Percentiles rank a stretch among this genome's conserved stretches.
phyloP scores from a whole-genome alignment of 37 sponge, comb jelly and placozoan genomes.

The Oscarella lobularis region DNA sequence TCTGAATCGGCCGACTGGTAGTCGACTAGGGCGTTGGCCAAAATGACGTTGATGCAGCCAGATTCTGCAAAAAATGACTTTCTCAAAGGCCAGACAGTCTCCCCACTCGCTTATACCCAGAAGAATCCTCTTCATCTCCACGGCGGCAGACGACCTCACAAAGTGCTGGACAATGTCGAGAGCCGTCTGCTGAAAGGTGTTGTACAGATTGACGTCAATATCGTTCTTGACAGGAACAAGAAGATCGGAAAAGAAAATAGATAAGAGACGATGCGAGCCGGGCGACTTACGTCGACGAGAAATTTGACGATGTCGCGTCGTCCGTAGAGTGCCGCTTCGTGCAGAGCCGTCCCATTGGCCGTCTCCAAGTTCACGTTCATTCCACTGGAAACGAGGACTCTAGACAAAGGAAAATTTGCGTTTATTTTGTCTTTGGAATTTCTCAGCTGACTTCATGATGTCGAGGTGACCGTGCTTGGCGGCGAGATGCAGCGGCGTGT shows the following conservation, averaged over 20 bases:
- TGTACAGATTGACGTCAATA: neutral
- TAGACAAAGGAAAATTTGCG: too few species aligned
- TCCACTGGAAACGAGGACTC: slow-evolving; percentile 52
- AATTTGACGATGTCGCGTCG: slow-evolving; percentile 62
- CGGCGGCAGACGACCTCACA: neutral
- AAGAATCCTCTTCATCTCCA: neutral
- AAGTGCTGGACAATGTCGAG: neutral
- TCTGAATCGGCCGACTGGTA: neutral
- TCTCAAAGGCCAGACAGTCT: too few species aligned
- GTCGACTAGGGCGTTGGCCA: neutral
- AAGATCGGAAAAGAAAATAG: neutral
- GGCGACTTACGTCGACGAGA: slow-evolving; percentile 38
- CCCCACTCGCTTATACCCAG: too few species aligned
- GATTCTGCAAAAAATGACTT: neutral
- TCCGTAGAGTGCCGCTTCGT: slow-evolving; percentile 80
- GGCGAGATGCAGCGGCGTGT: slow-evolving; percentile 59
- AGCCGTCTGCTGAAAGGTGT: neutral
- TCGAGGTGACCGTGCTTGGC: slow-evolving; percentile 72
- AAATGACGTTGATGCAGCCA: neutral
- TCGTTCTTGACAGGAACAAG: neutral
- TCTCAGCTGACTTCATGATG: slow-evolving; percentile 10
- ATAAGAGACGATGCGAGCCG: too few species aligned
- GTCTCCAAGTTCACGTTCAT: slow-evolving; percentile 47
- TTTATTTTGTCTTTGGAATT: too few species aligned
- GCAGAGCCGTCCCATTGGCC: slow-evolving; percentile 57